Evolutionary conservation across 2,797 vertebrate genomes (phyloP), one percentile per base, ranked within the genome.

Genomic region (Anniella stebbinsi): DNA sequence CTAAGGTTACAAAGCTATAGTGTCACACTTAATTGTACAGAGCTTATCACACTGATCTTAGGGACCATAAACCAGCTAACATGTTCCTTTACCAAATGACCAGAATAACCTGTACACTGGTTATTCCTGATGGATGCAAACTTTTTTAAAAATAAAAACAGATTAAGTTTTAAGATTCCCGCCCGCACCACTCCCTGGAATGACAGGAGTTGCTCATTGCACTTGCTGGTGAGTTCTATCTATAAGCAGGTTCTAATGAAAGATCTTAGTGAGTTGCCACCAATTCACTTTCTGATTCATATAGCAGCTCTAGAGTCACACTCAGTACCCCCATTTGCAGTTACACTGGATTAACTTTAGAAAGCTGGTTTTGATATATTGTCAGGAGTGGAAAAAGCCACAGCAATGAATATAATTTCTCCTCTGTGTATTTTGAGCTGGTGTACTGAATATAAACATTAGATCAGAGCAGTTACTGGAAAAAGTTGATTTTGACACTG

Each of bases 21-120:
- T 83, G n/a, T 33, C 41, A 60, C 0, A 83, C 81, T 90, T 83
- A 77, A 90, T 90, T 90, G 84, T 48, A 38, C 17, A 38, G 33
- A 80, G 33, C 38, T 80, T 28, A 48, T 85, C 2, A 30, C 66
- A 67, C 91, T 90, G 75, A 84, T 78, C 5, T 87, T 90, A 83
- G 60, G 38, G 25, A 41, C 73, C 80, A 89, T 51, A 12, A 88
- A 63, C 12, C 45, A 70, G 17, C 48, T 45, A 72, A 72, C 10
- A 38, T 10, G 10, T 63, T 60, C 17, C 70, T 81, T 80, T 51
- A 54, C 54, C 51, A 70, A 81, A 63, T 51, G 63, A 17, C 6
- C 12, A 51, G 72, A 66, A 15, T 51, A 89, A 51, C n/a, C 45
- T 70, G 36, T 75, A 78, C 21, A 69, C 28, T 57, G 25, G 6